Percentiles rank a stretch among this genome's conserved stretches.
Conservation (phyloP, 2,797 vertebrate species). For the Mormyrops boulengeri region DNA sequence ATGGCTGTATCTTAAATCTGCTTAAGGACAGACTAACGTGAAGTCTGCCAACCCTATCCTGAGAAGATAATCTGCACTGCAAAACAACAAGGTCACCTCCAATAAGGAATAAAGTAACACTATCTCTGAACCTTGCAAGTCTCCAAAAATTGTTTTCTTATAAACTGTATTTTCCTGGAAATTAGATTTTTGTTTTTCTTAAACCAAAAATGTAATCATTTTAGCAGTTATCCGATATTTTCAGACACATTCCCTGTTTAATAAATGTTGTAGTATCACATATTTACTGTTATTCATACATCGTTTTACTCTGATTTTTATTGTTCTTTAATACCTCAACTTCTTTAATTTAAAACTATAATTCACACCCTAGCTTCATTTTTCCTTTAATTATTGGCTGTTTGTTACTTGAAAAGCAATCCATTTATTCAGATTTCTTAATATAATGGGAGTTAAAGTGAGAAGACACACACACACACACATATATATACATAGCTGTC, state of each 20-base stretch:
- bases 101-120: neutral
- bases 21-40: neutral
- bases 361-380: neutral
- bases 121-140: neutral
- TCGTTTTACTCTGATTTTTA: neutral
- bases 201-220: neutral
- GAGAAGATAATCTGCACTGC: neutral
- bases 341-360: neutral
- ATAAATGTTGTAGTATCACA: neutral
- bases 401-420: neutral
- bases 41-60: neutral
- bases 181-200: conserved; percentile 4
- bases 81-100: neutral
- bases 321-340: neutral
- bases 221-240: neutral
- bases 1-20: neutral
- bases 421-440: neutral
- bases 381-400: neutral
- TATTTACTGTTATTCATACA: neutral
- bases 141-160: neutral
- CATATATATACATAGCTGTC: neutral
- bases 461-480: neutral
- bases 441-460: neutral
- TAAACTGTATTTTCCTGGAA: neutral
- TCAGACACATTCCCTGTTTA: neutral